Evolutionary conservation across 2,797 vertebrate species (phyloP).

Genomic region (Scomberomorus guttatus): DNA sequence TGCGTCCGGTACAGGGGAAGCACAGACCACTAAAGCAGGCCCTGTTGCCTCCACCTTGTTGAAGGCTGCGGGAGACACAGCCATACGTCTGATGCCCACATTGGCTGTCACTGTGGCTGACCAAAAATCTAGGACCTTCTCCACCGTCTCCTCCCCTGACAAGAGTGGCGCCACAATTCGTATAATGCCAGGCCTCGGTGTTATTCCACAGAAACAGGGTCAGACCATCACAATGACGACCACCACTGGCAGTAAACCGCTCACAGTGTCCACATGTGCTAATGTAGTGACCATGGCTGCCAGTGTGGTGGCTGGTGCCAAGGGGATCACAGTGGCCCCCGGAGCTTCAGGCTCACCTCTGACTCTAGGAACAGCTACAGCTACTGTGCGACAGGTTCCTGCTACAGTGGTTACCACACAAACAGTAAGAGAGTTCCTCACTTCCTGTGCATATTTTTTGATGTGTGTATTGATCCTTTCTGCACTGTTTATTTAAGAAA

Average conservation of each 20-base stretch:
- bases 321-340: slow-evolving; percentile 89
- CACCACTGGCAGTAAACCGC: slow-evolving; percentile 78
- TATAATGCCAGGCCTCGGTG: slow-evolving; percentile 95
- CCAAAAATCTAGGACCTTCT: slow-evolving; percentile 90
- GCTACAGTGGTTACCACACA: slow-evolving; percentile 93
- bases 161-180: slow-evolving; percentile 93
- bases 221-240: slow-evolving; percentile 92
- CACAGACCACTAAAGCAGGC: slow-evolving; percentile 79
- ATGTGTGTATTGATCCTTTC: not conserved
- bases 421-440: slow-evolving; percentile 85
- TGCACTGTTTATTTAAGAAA: not conserved
- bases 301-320: slow-evolving; percentile 86
- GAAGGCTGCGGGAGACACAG: slow-evolving; percentile 87
- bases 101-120: slow-evolving; percentile 92
- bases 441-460: not conserved
- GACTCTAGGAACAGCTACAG: slow-evolving; percentile 88
- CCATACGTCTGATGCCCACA: slow-evolving; percentile 96
- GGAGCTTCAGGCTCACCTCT: slow-evolving; percentile 87
- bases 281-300: slow-evolving; percentile 90
- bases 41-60: slow-evolving; percentile 85
- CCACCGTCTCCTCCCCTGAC: slow-evolving; percentile 87
- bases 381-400: slow-evolving; percentile 92
- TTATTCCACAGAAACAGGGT: slow-evolving; percentile 93
- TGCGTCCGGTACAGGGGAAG: slow-evolving; percentile 81
- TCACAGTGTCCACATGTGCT: slow-evolving; percentile 83